These are phyloP conservation scores for Sebastes steindachneri DNA, from an alignment of 2,797 vertebrate genomes.

Conservation along the genomic window DNA sequence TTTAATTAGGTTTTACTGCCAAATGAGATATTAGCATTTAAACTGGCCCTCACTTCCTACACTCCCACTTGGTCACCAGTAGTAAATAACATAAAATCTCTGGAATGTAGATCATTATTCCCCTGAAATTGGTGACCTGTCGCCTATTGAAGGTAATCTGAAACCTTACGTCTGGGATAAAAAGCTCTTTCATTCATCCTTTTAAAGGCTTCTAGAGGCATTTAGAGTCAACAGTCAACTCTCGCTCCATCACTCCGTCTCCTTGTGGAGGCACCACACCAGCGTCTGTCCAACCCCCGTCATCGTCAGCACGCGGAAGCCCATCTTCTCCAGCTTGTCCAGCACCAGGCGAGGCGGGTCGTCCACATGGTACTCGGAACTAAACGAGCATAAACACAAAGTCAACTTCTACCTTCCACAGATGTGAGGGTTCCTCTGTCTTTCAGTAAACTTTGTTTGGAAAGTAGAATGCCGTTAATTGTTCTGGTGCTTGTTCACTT, in stretches of 20 bases:
- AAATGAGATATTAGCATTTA: conserved; percentile 2
- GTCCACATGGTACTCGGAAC: conserved; percentile 93
- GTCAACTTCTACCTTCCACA: conserved; percentile 43
- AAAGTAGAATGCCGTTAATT: conserved; percentile 65
- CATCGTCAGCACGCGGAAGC: conserved; percentile 92
- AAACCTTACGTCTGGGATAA: conserved; percentile 16
- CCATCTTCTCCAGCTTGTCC: conserved; percentile 93
- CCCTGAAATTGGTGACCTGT: neutral
- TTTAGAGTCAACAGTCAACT: neutral
- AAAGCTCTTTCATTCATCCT: neutral
- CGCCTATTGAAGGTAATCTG: conserved; percentile 16
- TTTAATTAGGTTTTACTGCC: conserved; percentile 5
- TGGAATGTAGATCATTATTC: conserved; percentile 28
- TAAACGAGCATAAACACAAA: conserved; percentile 75
- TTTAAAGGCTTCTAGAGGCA: neutral
- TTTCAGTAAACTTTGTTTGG: conserved; percentile 57
- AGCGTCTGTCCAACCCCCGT: conserved; percentile 96
- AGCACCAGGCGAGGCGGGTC: conserved; percentile 91
- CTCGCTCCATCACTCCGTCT: conserved; percentile 52
- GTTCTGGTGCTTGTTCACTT: conserved; percentile 71
- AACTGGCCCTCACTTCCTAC: neutral
- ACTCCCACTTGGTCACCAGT: neutral
- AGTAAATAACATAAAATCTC: conserved; percentile 11
- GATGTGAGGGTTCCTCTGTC: conserved; percentile 56
- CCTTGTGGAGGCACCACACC: conserved; percentile 97